Evolutionary conservation across 2,797 vertebrate genomes (phyloP).

Genomic region (Crenuchus spilurus): DNA sequence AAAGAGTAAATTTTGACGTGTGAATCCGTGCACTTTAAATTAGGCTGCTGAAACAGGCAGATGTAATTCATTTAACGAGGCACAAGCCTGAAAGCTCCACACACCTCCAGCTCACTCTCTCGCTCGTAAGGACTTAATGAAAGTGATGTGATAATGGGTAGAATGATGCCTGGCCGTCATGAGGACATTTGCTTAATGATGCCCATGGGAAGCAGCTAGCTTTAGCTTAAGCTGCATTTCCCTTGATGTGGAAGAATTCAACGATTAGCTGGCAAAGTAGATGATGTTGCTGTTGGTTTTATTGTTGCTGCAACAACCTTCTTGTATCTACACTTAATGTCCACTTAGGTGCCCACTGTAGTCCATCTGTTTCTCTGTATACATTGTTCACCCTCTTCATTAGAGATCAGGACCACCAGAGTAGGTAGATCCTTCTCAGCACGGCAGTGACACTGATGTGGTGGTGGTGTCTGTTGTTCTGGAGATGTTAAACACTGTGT

Average conservation of each 20-base stretch:
- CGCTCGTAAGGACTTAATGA: constrained; percentile 50
- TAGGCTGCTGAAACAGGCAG: constrained; percentile 40
- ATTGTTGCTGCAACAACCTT: not conserved
- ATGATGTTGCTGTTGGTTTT: not conserved
- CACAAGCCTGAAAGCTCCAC: constrained; percentile 12
- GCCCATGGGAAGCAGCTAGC: constrained; percentile 36
- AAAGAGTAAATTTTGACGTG: constrained; percentile 36
- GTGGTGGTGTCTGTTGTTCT: too few relatives aligned
- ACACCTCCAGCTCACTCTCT: constrained; percentile 43
- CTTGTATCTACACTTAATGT: too few relatives aligned
- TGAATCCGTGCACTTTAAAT: constrained; percentile 32
- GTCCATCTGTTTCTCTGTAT: too few relatives aligned
- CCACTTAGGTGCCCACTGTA: too few relatives aligned
- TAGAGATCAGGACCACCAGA: too few relatives aligned
- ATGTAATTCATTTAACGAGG: constrained; percentile 51
- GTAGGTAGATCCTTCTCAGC: too few relatives aligned
- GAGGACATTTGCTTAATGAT: constrained; percentile 41
- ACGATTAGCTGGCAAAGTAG: not conserved
- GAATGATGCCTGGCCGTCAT: constrained; percentile 24
- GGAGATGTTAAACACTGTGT: too few relatives aligned
- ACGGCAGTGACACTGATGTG: too few relatives aligned
- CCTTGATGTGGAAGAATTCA: constrained; percentile 21
- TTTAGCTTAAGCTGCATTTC: constrained; percentile 12
- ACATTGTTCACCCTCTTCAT: too few relatives aligned
- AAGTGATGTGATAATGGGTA: constrained; percentile 43